Conservation (phyloP, 2,797 vertebrate species). For the Lacerta agilis region DNA sequence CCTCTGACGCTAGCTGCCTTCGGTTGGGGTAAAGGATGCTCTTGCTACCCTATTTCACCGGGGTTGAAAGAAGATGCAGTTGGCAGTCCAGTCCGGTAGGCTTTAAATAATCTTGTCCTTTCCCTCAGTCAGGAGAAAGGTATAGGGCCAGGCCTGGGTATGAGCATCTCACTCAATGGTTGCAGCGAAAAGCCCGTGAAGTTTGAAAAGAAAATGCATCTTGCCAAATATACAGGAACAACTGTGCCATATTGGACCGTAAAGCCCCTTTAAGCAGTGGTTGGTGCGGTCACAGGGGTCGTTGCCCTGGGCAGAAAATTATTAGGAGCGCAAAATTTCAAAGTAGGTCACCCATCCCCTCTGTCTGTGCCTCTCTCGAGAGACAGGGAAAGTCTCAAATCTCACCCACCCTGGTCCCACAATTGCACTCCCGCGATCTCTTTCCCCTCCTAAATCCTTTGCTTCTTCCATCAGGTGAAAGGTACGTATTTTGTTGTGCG, state of each 20-base stretch:
- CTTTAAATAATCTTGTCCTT: background rate
- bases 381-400: no score
- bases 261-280: no score
- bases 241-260: background rate
- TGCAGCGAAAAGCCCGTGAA: background rate
- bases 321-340: no score
- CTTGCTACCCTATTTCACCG: background rate
- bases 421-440: no score
- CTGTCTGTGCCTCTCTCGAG: no score
- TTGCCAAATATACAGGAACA: background rate
- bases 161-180: background rate
- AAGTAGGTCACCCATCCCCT: no score
- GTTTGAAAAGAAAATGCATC: background rate
- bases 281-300: no score
- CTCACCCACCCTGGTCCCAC: no score
- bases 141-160: background rate
- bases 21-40: background rate
- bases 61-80: background rate
- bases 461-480: no score
- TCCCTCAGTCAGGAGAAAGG: background rate
- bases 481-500: no score
- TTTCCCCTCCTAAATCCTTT: no score
- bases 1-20: background rate
- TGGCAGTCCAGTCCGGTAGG: background rate
- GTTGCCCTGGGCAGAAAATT: no score